Evolutionary conservation across 2,113 vertebrate genomes (phyloP).

Genomic region (Gymnogyps californianus): DNA sequence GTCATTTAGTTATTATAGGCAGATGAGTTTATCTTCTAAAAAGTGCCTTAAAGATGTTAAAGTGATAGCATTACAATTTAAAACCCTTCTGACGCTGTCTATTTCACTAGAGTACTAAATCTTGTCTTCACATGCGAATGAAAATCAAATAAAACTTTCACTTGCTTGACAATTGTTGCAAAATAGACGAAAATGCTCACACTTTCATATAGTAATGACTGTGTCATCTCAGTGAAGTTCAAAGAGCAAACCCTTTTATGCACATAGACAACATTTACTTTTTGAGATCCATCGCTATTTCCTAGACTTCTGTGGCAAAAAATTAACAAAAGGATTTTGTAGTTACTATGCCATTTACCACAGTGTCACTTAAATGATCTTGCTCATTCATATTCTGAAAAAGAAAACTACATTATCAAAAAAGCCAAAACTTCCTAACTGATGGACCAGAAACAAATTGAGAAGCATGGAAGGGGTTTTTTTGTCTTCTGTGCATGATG

Average conservation of each 20-base stretch:
- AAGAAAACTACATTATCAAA: background rate
- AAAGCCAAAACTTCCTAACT: background rate
- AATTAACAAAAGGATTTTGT: conserved; percentile 5
- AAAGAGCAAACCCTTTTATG: conserved; percentile 15
- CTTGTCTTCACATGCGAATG: conserved; percentile 27
- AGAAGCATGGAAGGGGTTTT: background rate
- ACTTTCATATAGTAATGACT: conserved; percentile 9
- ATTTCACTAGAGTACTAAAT: conserved; percentile 26
- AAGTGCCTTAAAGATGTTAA: conserved; percentile 53
- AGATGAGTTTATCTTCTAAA: conserved; percentile 40
- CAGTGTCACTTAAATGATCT: conserved; percentile 13
- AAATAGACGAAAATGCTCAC: background rate
- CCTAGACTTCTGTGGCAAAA: conserved; percentile 12
- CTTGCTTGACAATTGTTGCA: conserved; percentile 50
- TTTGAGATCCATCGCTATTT: background rate
- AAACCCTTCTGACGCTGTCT: conserved; percentile 51
- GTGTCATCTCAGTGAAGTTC: conserved; percentile 12
- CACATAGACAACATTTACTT: conserved; percentile 6
- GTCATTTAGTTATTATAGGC: conserved; percentile 42
- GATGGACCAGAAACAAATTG: background rate
- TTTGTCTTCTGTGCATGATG: background rate
- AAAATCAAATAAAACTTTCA: conserved; percentile 63
- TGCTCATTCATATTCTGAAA: conserved; percentile 11
- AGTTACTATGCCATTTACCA: background rate
- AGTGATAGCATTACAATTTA: conserved; percentile 53